Base-by-base conservation (phyloP, 2,888 invertebrate genomes). In the Catocala sponsa region DNA sequence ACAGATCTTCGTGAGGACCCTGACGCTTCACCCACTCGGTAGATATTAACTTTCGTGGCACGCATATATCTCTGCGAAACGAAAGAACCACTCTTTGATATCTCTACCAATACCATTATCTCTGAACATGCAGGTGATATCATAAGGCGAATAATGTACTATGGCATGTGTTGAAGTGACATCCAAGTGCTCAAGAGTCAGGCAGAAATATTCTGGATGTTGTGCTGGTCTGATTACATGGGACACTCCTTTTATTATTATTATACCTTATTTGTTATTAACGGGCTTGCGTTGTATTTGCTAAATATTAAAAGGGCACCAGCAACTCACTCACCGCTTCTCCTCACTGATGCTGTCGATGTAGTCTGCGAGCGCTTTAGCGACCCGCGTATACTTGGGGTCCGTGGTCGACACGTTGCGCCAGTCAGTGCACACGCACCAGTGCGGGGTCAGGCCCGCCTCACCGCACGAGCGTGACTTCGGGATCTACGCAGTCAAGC, bases 341-440 rank as follows among this genome's bases (percentile, higher is more conserved):
- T 91, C 91, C 86, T 80, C 52, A 81, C 78, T 0, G 72, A 67
- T 1, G 80, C 74, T 0, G 87, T 88, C 55, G 54, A 97, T 95
- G 60, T 95, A 95, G 1, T 92, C 82, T 0, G 97, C 88, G 33
- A 97, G 91, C 11, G 95, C 95, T 4, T 92, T 81, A 0, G 96
- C 97, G 0, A 97, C 95, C 41, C 91, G 89, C 0, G 84, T 66
- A 10, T 95, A 95, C 7, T 95, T 83, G 0, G 90, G 82, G 51
- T 95, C 94, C 0, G 88, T 81, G 0, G 90, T 62, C 1, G 95
- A 86, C 0, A 98, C 89, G 55, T 95, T 92, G 68, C 95, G 89
- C 98, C 99, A 99, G 13, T 96, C 95, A 0, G 98, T 92, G 83
- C 99, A 99, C 0, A 98, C 97, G 85, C 99, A 99, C 99, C 99